These are phyloP conservation scores for Rhinophrynus dorsalis DNA, from an alignment of 2,797 vertebrate genomes.

Conservation along the genomic window DNA sequence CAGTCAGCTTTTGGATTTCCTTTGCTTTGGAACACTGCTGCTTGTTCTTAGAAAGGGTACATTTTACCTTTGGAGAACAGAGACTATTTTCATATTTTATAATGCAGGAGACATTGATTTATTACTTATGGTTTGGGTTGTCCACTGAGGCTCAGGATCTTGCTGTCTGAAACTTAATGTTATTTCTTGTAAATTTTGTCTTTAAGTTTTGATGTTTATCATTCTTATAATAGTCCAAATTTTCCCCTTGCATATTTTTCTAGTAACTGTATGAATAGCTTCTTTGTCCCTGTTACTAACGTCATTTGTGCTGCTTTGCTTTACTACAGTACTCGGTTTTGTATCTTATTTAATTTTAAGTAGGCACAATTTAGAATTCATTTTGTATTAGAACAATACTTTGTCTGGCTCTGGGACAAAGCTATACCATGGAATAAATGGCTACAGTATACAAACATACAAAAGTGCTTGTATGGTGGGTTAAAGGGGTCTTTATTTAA, in stretches of 20 bases:
- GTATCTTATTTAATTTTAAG: conserved; percentile 19
- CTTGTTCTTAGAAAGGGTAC: background rate
- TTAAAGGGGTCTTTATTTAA: too few relatives aligned
- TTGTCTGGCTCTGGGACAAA: background rate
- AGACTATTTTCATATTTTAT: background rate
- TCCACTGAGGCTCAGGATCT: background rate
- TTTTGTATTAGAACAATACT: background rate
- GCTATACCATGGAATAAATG: background rate
- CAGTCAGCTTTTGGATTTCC: conserved; percentile 7
- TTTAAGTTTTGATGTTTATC: background rate
- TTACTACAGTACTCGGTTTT: conserved; percentile 1
- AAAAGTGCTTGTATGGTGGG: background rate
- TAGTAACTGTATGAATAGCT: background rate
- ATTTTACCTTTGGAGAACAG: background rate
- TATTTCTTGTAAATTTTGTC: background rate
- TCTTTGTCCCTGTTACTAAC: background rate
- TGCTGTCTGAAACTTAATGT: background rate
- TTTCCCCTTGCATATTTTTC: background rate
- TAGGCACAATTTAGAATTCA: conserved; percentile 23
- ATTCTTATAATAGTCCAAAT: background rate
- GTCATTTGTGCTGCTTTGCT: background rate
- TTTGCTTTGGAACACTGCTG: background rate
- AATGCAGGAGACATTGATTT: background rate
- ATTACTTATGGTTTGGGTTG: background rate
- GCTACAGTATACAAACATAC: background rate